phyloP scores from a whole-genome alignment of 2,797 vertebrate genomes.

The Esox lucius region DNA sequence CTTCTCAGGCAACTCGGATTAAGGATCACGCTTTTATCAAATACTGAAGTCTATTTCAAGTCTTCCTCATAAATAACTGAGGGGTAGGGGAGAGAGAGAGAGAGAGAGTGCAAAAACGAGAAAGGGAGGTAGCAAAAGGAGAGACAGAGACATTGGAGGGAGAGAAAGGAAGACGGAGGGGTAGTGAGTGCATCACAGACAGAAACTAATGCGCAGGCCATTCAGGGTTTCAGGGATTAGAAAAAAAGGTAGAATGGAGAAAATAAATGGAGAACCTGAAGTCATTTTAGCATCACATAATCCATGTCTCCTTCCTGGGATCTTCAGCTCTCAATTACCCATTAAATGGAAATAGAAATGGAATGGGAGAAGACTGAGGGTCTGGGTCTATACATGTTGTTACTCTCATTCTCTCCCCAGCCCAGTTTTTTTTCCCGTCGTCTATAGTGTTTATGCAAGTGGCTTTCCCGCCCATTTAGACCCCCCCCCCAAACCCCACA shows the following conservation, averaged over 20 bases:
- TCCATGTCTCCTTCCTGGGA: constrained; percentile 46
- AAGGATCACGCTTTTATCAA: constrained; percentile 75
- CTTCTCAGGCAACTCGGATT: constrained; percentile 72
- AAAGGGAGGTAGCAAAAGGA: neutral
- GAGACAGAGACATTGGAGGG: too few species aligned
- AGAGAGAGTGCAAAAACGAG: neutral
- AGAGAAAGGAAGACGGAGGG: constrained; percentile 29
- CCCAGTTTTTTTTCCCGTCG: neutral
- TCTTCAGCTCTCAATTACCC: constrained; percentile 31
- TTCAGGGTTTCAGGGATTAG: constrained; percentile 52
- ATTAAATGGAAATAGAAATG: constrained; percentile 35
- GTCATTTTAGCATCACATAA: constrained; percentile 48
- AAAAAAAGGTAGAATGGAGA: constrained; percentile 29
- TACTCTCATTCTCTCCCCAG: constrained; percentile 16
- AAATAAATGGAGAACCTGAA: constrained; percentile 44
- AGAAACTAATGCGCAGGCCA: constrained; percentile 39
- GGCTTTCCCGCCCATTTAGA: constrained; percentile 60
- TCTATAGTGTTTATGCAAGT: constrained; percentile 38
- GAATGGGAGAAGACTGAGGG: constrained; percentile 24
- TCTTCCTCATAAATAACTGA: constrained; percentile 75
- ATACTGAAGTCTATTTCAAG: constrained; percentile 76
- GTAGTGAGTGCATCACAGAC: constrained; percentile 43
- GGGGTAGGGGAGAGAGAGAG: constrained; percentile 35
- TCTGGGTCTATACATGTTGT: constrained; percentile 12
- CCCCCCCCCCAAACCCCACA: constrained; percentile 57